Evolutionary conservation across 1,140 invertebrate genomes (phyloP).

Genomic region (Drosophila eugracilis): DNA sequence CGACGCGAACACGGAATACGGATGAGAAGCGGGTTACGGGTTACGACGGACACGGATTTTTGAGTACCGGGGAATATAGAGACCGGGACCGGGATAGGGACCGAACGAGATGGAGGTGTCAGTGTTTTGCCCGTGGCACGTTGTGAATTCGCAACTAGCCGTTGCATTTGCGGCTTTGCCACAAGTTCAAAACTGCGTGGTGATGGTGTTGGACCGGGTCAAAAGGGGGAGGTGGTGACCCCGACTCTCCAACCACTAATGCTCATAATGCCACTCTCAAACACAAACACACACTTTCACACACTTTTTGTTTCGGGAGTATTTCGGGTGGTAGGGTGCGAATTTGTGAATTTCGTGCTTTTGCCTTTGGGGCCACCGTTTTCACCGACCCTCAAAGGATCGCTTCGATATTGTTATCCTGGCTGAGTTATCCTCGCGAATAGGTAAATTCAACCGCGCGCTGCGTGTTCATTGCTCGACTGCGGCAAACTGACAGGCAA

Average conservation of each 20-base stretch:
- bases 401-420: slow-evolving; percentile 40
- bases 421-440: slow-evolving; percentile 24
- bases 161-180: slow-evolving; percentile 67
- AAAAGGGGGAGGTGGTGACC: slow-evolving; percentile 16
- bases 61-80: not conserved
- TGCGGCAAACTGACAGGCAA: slow-evolving; percentile 73
- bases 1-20: slow-evolving; percentile 46
- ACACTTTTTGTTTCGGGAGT: slow-evolving; percentile 1
- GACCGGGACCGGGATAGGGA: not conserved
- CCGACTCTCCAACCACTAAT: too few relatives aligned
- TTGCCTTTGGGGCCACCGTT: slow-evolving; percentile 15
- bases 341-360: too few relatives aligned
- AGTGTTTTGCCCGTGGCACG: slow-evolving; percentile 66
- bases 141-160: slow-evolving; percentile 70
- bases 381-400: slow-evolving; percentile 12
- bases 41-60: slow-evolving; percentile 15
- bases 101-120: slow-evolving; percentile 49
- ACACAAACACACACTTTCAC: slow-evolving; percentile 6
- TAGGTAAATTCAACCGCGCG: slow-evolving; percentile 41
- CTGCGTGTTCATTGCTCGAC: slow-evolving; percentile 71
- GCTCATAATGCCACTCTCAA: slow-evolving; percentile 55
- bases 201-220: too few relatives aligned
- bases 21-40: slow-evolving; percentile 14
- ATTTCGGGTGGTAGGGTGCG: too few relatives aligned
- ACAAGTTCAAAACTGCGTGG: slow-evolving; percentile 43